Percentiles rank a stretch among this genome's conserved stretches.
Evolutionary conservation across 2,113 vertebrate species (phyloP).

Genomic region (Arenaria interpres): DNA sequence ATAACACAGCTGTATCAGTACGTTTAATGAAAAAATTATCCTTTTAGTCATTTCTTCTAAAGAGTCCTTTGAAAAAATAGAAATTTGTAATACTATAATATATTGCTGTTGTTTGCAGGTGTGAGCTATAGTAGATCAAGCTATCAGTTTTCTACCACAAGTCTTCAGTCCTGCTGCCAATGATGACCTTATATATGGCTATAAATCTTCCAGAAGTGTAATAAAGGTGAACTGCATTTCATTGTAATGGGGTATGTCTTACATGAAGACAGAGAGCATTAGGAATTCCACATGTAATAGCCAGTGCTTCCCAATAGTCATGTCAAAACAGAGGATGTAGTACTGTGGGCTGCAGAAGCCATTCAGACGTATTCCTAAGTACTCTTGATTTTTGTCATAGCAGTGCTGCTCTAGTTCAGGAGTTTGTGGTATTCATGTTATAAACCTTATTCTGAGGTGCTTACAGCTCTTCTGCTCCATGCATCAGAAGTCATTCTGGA

Average conservation of each 20-base stretch:
- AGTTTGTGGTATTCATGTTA: background rate
- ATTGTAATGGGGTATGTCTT: background rate
- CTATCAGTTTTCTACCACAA: background rate
- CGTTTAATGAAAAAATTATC: background rate
- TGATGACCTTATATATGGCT: background rate
- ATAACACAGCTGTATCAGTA: background rate
- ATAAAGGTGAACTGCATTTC: conserved; percentile 35
- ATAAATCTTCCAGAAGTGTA: conserved; percentile 13
- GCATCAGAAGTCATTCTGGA: background rate
- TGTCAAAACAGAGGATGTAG: background rate
- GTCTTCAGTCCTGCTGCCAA: conserved; percentile 26
- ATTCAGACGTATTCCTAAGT: background rate
- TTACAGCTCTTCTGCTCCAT: background rate
- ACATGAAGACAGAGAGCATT: background rate
- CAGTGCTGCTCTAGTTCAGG: background rate
- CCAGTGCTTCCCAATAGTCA: background rate
- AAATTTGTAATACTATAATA: conserved; percentile 5
- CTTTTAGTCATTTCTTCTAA: background rate
- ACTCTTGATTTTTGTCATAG: background rate
- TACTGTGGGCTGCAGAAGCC: background rate
- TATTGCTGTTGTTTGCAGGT: background rate
- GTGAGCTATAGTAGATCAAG: background rate
- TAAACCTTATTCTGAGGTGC: background rate
- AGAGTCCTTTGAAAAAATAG: background rate
- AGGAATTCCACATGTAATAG: conserved; percentile 19